Evolutionary conservation across 2,888 invertebrate genomes (phyloP), one percentile per base, ranked within the genome.

Genomic region (Lasioglossum zephyrum): DNA sequence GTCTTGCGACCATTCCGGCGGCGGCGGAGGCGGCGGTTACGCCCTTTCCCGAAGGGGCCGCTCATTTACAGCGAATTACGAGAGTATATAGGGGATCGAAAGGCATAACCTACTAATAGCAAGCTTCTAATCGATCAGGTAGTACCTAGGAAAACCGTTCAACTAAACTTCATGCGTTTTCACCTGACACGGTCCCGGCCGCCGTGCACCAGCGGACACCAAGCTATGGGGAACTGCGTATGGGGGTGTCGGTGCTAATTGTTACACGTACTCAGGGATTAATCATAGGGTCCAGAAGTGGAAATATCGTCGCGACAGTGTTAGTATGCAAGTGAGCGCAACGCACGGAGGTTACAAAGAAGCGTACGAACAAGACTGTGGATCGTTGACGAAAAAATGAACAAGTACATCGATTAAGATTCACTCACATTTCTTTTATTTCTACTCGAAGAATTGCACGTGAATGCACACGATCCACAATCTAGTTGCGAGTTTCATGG

Each of bases 261-360:
- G 81, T 41, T 87, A 69, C 75, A 80, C 73, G 82, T 82, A 82
- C 79, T 79, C 74, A 39, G 88, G 88, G 88, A 88, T 79, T 83
- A 76, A 88, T 85, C 87, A 73, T 82, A 86, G 88, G 89, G 89
- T 89, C 89, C 89, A 89, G 89, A 89, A 88, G 87, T 87, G 78
- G 88, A 87, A 86, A 85, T 83, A 80, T 85, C 88, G 82, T 86
- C 60, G 84, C 84, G 84, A 87, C 77, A 77, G 74, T 83, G 88
- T 88, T 88, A 83, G 85, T 82, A 85, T 81, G 84, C 76, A 57
- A 75, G 78, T 78, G 73, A 60, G 70, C 22, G 77, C 69, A 76
- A 77, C 76, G 47, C 53, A 75, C 73, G 77, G 72, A 74, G 49
- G 80, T 81, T 81, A 44, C 31, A 73, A 22, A 57, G 41, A 86